Evolutionary conservation across 2,888 invertebrate species (phyloP).

Genomic region (Spilarctia lutea): DNA sequence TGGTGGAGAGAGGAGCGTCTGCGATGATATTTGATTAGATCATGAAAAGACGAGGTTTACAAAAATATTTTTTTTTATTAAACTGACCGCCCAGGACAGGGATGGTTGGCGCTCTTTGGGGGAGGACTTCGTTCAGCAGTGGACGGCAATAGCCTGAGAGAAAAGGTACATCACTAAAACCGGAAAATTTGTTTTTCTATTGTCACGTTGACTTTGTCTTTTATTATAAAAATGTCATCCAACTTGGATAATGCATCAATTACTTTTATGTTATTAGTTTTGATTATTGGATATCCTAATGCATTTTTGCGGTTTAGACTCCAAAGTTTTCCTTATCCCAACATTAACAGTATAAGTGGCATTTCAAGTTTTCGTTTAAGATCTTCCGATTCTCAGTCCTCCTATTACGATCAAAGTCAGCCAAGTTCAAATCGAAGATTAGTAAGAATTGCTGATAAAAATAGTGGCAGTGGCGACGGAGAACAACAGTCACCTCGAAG

Average conservation of each 20-base stretch:
- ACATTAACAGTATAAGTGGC: not conserved
- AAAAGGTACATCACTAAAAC: not conserved
- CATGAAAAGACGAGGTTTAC: too few species aligned
- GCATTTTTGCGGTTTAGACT: slow-evolving; percentile 8
- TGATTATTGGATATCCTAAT: slow-evolving; percentile 13
- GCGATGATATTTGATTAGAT: too few species aligned
- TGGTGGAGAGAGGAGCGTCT: too few species aligned
- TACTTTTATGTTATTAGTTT: slow-evolving; percentile 10
- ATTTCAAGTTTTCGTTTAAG: slow-evolving; percentile 1
- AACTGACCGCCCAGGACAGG: too few species aligned
- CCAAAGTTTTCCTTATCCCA: slow-evolving; percentile 6
- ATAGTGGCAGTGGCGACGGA: slow-evolving; percentile 1
- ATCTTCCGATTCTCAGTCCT: not conserved
- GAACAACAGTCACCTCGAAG: slow-evolving; percentile 3
- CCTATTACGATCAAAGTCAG: slow-evolving; percentile 3
- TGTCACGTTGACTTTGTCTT: not conserved
- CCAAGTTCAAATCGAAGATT: not conserved
- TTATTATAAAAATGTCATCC: slow-evolving; percentile 15
- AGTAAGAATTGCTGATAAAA: not conserved
- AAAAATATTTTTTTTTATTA: too few species aligned
- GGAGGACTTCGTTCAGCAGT: too few species aligned
- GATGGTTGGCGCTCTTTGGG: too few species aligned
- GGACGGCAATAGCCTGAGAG: too few species aligned
- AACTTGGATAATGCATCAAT: slow-evolving; percentile 4
- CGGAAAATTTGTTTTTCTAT: not conserved